Base-by-base conservation (phyloP, 35 echinoderm and acorn worm species). In the Apostichopus parvimensis region DNA sequence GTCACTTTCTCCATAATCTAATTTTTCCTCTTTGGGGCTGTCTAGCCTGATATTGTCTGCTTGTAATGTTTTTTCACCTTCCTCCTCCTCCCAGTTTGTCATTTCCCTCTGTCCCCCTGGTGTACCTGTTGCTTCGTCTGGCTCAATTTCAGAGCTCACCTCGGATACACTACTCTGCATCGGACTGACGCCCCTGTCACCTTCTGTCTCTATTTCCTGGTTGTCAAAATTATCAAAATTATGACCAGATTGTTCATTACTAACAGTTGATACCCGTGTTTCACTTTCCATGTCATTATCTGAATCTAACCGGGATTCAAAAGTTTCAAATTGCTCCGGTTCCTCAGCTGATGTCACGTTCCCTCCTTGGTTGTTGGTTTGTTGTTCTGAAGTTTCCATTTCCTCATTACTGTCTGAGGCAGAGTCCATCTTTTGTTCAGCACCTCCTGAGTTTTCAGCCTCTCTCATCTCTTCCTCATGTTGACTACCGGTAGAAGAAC, bases 1-100 rank as follows among this genome's bases (percentile, higher is more conserved):
- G 15, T 88, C 86, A 21, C 85, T 88, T 23, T 56, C 58, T 20
- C 76, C 87, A 57, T 93, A 93, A 90, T 93, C 92, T 21, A 93
- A 56, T 57, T 90, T 76, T 73, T 93, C 92, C 79, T 90, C 76
- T 45, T 90, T 88, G 54, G 83, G 66, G 23, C 34, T 73, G 20
- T 45, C 91, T 26, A 81, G 6, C 57, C 62, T 57, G 4, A 18
- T 91, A 17, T 34, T 25, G 81, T 23, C 60, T 81, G 68, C 60
- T 55, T 53, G 15, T 25, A 61, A 82, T 62, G 21, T 9, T 22
- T n/a, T 56, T 18, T 82, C 64, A 1, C 17, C 15, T 75, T 75
- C 71, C 14, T 75, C 71, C 14, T 75, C 6, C 6, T 75, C 71
- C 71, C 71, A 75, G 5, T 13, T 18, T 22, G 7, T 3, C 17